phyloP scores from a whole-genome alignment of 2,113 vertebrate genomes.

The Aepyceros melampus region DNA sequence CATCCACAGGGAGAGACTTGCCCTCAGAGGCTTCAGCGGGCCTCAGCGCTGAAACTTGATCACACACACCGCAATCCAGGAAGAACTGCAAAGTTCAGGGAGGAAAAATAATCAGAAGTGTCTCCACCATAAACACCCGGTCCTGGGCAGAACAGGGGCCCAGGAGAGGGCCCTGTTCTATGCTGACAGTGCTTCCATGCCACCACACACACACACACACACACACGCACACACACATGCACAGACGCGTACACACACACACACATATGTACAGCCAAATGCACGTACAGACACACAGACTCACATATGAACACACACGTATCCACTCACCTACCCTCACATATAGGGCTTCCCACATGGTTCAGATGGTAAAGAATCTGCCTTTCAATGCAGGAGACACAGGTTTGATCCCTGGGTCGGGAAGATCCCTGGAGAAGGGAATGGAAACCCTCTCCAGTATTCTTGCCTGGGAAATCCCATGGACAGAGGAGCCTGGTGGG shows the following conservation, averaged over 20 bases:
- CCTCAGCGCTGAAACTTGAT: background rate
- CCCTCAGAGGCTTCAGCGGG: background rate
- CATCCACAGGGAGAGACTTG: background rate
- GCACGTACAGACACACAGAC: background rate
- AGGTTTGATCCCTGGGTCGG: background rate
- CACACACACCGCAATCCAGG: background rate
- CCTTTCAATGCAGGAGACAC: background rate
- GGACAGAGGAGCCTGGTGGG: background rate
- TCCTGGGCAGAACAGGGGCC: rapidly evolving
- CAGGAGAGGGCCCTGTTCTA: background rate
- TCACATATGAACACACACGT: background rate
- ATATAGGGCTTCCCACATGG: background rate
- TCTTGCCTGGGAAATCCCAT: background rate
- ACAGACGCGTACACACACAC: rapidly evolving
- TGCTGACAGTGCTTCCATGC: background rate
- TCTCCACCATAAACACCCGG: background rate
- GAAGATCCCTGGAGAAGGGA: background rate
- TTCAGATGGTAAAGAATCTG: background rate
- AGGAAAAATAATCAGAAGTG: background rate
- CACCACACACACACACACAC: too few species aligned
- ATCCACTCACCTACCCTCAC: background rate
- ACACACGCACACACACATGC: rapidly evolving
- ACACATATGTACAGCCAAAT: background rate
- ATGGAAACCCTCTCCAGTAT: background rate
- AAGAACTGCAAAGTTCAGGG: slow-evolving; percentile 4